phyloP scores from a whole-genome alignment of 2,113 vertebrate genomes.

The Semnornis frantzii region DNA sequence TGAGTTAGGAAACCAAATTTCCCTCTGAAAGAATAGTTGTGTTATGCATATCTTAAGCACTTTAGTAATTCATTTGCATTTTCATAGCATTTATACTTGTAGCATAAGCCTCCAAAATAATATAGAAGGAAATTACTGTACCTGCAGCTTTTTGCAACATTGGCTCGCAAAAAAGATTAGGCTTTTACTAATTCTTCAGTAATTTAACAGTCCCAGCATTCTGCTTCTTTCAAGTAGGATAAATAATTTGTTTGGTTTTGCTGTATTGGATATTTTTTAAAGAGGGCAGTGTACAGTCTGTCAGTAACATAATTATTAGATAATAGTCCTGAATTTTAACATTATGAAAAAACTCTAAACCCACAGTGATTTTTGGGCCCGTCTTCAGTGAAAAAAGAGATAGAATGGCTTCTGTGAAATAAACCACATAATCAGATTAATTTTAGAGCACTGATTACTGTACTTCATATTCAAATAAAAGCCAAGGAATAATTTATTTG shows the following conservation, averaged over 20 bases:
- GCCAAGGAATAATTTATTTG: slow-evolving; percentile 21
- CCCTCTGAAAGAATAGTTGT: background rate
- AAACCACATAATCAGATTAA: slow-evolving; percentile 62
- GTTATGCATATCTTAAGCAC: background rate
- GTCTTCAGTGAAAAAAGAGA: background rate
- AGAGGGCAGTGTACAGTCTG: background rate
- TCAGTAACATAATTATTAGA: slow-evolving; percentile 22
- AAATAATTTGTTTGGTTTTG: slow-evolving; percentile 1
- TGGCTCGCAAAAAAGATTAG: background rate
- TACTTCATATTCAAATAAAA: slow-evolving; percentile 34
- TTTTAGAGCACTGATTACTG: slow-evolving; percentile 57
- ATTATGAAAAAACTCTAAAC: background rate
- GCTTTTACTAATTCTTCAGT: slow-evolving; percentile 35
- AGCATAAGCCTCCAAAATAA: background rate
- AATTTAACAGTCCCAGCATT: background rate
- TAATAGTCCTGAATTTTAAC: slow-evolving; percentile 26
- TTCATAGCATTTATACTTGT: slow-evolving; percentile 1
- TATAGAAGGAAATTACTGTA: slow-evolving; percentile 1
- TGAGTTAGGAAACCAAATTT: background rate
- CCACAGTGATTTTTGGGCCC: background rate
- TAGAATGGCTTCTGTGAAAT: slow-evolving; percentile 9
- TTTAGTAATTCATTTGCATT: slow-evolving; percentile 26
- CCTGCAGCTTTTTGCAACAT: slow-evolving; percentile 17
- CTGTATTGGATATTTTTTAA: background rate
- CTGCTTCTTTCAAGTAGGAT: background rate